Percentiles rank a stretch among this genome's conserved stretches.
Evolutionary conservation across 2,113 vertebrate species (phyloP).

Genomic region (Mungos mungo): DNA sequence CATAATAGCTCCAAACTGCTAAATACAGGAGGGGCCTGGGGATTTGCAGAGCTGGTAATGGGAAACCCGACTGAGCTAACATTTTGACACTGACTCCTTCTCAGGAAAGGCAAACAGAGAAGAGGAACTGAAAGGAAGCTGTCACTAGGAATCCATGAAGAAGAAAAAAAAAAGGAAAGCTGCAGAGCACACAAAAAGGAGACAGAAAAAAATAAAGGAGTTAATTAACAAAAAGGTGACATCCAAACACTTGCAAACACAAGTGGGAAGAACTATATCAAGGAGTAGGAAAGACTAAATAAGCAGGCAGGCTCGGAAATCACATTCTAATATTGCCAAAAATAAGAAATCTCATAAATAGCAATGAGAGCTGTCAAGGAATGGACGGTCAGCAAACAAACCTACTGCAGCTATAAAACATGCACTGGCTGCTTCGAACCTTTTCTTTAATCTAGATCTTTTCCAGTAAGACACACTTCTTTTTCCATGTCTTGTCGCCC

Average conservation of each 20-base stretch:
- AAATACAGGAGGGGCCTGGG: conserved; percentile 79
- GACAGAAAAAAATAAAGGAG: conserved; percentile 63
- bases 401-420: neutral
- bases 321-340: neutral
- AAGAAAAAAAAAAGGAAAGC: neutral
- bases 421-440: neutral
- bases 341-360: neutral
- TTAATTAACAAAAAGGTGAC: conserved; percentile 65
- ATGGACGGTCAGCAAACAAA: neutral
- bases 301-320: neutral
- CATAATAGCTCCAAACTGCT: conserved; percentile 78
- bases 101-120: conserved; percentile 69
- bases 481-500: neutral
- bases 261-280: conserved; percentile 28
- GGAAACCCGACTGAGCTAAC: conserved; percentile 80
- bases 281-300: conserved; percentile 44
- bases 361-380: neutral
- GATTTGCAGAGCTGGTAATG: conserved; percentile 83
- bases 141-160: conserved; percentile 68
- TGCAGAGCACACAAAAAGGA: conserved; percentile 54
- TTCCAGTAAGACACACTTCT: neutral
- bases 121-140: conserved; percentile 63
- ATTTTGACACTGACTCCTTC: conserved; percentile 81
- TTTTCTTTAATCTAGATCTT: neutral
- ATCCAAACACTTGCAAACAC: conserved; percentile 36